These are phyloP conservation scores for Boloria euphrosyne DNA, from an alignment of 2,888 invertebrate species.

Conservation along the genomic window DNA sequence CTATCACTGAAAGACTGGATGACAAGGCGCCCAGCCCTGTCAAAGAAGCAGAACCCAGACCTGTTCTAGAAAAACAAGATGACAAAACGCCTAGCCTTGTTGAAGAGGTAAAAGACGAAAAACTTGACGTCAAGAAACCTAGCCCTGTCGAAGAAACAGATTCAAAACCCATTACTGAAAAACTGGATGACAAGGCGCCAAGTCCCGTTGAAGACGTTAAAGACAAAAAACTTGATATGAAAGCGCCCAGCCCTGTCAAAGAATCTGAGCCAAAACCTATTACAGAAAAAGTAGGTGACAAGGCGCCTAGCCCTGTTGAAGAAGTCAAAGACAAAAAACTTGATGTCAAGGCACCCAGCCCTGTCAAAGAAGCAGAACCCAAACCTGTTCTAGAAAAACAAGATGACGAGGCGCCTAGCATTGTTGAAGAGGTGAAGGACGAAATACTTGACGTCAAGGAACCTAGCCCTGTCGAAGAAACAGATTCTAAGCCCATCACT, in stretches of 20 bases:
- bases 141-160: too few relatives aligned
- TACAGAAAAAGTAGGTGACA: not conserved
- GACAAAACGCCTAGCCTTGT: slow-evolving; percentile 26
- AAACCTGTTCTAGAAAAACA: not conserved
- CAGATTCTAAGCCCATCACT: slow-evolving; percentile 1
- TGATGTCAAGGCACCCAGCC: slow-evolving; percentile 8
- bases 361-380: not conserved
- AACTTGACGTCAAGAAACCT: slow-evolving; percentile 2
- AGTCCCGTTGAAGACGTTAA: slow-evolving; percentile 13
- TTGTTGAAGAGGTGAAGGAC: not conserved
- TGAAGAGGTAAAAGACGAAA: not conserved
- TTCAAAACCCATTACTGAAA: slow-evolving; percentile 5
- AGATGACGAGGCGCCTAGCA: not conserved
- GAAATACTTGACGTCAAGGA: slow-evolving; percentile 14
- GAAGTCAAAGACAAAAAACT: not conserved
- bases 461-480: slow-evolving; percentile 3
- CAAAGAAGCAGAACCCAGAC: not conserved
- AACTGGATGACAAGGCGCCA: slow-evolving; percentile 21
- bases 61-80: slow-evolving; percentile 6
- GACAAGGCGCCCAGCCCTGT: slow-evolving; percentile 29
- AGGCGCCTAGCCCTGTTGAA: slow-evolving; percentile 27
- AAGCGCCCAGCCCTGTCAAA: slow-evolving; percentile 17
- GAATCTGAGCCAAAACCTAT: not conserved
- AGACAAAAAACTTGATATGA: too few relatives aligned
- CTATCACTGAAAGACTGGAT: not conserved